phyloP scores from a whole-genome alignment of 1,140 invertebrate genomes.

The Hormaphis cornu region DNA sequence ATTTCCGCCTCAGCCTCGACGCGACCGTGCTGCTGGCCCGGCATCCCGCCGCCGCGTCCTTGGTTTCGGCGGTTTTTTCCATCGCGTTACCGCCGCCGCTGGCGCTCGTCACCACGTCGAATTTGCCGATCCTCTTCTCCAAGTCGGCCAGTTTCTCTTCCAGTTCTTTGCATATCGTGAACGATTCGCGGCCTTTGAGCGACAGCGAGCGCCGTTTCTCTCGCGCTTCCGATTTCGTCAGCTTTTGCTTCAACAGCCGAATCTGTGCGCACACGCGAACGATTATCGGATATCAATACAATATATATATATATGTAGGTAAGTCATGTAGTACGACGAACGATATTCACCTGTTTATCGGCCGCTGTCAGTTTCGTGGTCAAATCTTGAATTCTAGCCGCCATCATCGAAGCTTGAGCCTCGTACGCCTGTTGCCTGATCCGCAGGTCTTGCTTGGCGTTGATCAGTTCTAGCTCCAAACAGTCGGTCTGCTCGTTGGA shows the following conservation, averaged over 20 bases:
- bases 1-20: constrained; percentile 52
- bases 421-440: constrained; percentile 58
- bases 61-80: neutral
- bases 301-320: neutral
- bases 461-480: constrained; percentile 63
- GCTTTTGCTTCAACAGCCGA: constrained; percentile 63
- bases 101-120: constrained; percentile 48
- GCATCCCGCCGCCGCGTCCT: neutral
- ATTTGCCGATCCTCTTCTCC: constrained; percentile 61
- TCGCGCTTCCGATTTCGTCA: constrained; percentile 63
- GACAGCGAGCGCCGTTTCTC: constrained; percentile 70
- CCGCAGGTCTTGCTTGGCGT: constrained; percentile 61
- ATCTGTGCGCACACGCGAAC: constrained; percentile 43
- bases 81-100: constrained; percentile 45
- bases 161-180: constrained; percentile 67
- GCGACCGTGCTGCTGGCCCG: constrained; percentile 14
- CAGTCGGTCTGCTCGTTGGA: constrained; percentile 68
- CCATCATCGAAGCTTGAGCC: constrained; percentile 67
- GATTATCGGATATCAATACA: neutral
- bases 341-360: constrained; percentile 56
- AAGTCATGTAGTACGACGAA: neutral
- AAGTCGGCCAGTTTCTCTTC: constrained; percentile 71
- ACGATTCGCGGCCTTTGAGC: constrained; percentile 66
- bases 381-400: constrained; percentile 70
- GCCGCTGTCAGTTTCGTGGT: constrained; percentile 67